A percentile compares a stretch with the other conserved stretches of the same genome.
These are phyloP conservation scores for Meteorus colon DNA, from an alignment of 2,888 invertebrate species.

Conservation along the genomic window DNA sequence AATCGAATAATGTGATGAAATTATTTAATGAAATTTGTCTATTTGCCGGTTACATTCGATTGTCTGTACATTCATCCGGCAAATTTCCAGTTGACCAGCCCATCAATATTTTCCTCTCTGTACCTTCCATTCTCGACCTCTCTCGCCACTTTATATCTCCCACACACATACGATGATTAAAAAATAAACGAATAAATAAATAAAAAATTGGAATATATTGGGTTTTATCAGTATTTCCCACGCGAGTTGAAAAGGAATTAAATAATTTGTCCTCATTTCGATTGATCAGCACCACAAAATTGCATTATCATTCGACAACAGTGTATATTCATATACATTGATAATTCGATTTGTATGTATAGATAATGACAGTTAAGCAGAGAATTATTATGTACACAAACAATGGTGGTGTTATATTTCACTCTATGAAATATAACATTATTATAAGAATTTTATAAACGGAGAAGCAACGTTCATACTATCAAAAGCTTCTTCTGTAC, in stretches of 20 bases:
- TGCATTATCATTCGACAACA: background rate
- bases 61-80: background rate
- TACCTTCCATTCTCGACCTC: no score
- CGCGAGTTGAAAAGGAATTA: background rate
- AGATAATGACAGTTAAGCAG: background rate
- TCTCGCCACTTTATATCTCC: background rate
- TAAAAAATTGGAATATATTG: background rate
- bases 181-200: background rate
- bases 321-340: background rate
- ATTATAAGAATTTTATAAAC: no score
- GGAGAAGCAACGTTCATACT: no score
- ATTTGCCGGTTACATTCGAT: background rate
- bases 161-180: background rate
- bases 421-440: no score
- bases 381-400: background rate
- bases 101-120: slow-evolving; percentile 6
- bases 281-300: slow-evolving; percentile 5
- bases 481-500: no score
- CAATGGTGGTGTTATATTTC: background rate
- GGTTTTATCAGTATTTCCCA: background rate
- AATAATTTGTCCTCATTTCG: background rate
- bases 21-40: background rate
- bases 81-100: slow-evolving; percentile 10
- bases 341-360: background rate
- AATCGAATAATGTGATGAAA: background rate